Percentiles rank a stretch among this genome's conserved stretches.
Evolutionary conservation across 2,888 invertebrate genomes (phyloP).

Genomic region (Hirtodrosophila duncani): DNA sequence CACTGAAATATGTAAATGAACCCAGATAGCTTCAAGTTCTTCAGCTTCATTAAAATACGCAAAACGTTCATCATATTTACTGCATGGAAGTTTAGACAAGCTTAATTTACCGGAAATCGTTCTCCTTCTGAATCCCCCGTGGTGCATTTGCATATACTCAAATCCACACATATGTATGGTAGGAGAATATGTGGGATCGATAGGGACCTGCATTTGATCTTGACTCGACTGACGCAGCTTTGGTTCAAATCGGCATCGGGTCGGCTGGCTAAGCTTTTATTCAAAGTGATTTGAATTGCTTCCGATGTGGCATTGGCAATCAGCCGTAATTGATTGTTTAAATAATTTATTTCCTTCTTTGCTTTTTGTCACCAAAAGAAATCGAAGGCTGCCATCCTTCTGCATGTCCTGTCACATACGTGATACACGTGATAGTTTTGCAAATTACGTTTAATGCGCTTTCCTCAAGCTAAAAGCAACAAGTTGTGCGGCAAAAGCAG

Average conservation of each 20-base stretch:
- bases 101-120: slow-evolving; percentile 40
- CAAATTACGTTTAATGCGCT: slow-evolving; percentile 35
- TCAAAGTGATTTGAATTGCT: slow-evolving; percentile 65
- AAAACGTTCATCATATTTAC: no score
- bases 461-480: slow-evolving; percentile 35
- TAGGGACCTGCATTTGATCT: slow-evolving; percentile 62
- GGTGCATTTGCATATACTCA: slow-evolving; percentile 23
- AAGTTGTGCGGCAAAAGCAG: no score
- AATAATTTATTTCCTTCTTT: slow-evolving; percentile 59
- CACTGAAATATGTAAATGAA: no score
- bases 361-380: no score
- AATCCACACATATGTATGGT: slow-evolving; percentile 45
- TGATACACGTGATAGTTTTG: slow-evolving; percentile 36
- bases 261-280: slow-evolving; percentile 35
- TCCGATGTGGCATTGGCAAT: slow-evolving; percentile 64
- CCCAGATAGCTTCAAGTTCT: no score
- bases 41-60: no score
- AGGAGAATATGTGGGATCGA: slow-evolving; percentile 55
- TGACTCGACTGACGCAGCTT: no score
- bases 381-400: not conserved
- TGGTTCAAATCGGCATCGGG: no score
- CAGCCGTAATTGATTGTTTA: slow-evolving; percentile 66
- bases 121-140: slow-evolving; percentile 10
- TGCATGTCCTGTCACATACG: not conserved
- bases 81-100: slow-evolving; percentile 36